A percentile compares a stretch with the other conserved stretches of the same genome.
Evolutionary conservation across 2,888 invertebrate species (phyloP).

Genomic region (Tetragnatha montana): DNA sequence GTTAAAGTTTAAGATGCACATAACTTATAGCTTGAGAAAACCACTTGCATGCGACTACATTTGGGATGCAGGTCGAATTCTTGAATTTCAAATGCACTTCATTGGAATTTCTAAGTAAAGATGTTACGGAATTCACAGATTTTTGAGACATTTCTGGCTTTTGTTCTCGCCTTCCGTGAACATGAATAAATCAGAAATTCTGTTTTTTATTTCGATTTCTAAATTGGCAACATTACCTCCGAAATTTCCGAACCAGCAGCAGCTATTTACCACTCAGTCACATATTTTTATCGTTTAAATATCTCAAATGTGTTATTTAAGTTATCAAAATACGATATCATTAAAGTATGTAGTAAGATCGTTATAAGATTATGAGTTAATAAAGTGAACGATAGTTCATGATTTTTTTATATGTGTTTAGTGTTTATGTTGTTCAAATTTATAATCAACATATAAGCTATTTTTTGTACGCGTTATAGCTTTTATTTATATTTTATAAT

Average conservation of each 20-base stretch:
- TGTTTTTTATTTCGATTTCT: not conserved
- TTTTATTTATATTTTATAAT: no score
- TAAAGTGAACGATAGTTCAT: no score
- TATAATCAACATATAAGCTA: no score
- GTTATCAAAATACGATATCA: no score
- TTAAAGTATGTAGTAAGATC: no score
- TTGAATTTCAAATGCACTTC: not conserved
- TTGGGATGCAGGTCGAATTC: not conserved
- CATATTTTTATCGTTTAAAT: no score
- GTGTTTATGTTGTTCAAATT: no score
- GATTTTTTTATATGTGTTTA: no score
- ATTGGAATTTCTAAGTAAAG: constrained; percentile 1
- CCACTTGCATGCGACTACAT: not conserved
- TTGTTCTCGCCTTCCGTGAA: not conserved
- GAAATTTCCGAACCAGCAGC: not conserved
- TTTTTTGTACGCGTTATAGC: no score
- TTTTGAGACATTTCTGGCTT: not conserved
- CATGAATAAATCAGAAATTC: not conserved
- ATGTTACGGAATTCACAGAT: not conserved
- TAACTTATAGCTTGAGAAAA: not conserved
- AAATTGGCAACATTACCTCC: not conserved
- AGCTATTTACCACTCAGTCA: not conserved
- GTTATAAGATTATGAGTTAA: no score
- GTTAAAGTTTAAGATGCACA: not conserved
- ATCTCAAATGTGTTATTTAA: no score